Evolutionary conservation across 2,888 invertebrate genomes (phyloP), one percentile per base, ranked within the genome.

Genomic region (Drosophila flavopinicola): DNA sequence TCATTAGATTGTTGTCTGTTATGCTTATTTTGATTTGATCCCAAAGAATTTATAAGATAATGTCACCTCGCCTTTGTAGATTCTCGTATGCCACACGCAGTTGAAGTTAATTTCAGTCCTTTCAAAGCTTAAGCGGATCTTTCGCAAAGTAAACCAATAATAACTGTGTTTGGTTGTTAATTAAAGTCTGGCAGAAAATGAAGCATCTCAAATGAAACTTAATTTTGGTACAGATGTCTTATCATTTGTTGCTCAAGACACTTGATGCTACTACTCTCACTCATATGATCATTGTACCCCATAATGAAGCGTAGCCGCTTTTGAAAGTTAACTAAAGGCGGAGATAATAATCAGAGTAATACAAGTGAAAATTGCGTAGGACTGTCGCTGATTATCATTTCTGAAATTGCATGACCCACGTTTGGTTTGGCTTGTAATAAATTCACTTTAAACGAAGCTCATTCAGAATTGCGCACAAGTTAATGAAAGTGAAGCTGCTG

Each of bases 401-500:
- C 17, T 32, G 60, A 51, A 60, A 66, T 66, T 39, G 27, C 66
- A 20, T 45, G 15, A 35, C 44, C 45, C 56, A 51, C 32, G 37
- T 60, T 56, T 42, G 24, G 35, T 13, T 59, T 20, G 15, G 38
- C 29, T 56, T 13, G 63, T 25, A 65, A 84, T 84, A 84, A 77
- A 78, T 78, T 79, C 61, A 53, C 38, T 60, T 74, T 65, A 74
- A 71, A 47, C 75, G 75, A 65, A 65, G 56, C 65, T 59, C 70
- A 84, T 61, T 77, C 65, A 75, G 67, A 67, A 68, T 66, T 52
- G 61, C 42, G 48, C 68, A 57, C 59, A 61, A 33, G 65, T 65
- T 60, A 86, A 82, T 80, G 80, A 86, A 84, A 82, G 80, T 77
- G 78, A 80, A 65, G 64, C 66, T 68, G 71, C 47, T 57, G 77